A percentile compares a stretch with the other conserved stretches of the same genome.
Evolutionary conservation across 2,888 invertebrate species (phyloP).

Genomic region (Tipula confusa): DNA sequence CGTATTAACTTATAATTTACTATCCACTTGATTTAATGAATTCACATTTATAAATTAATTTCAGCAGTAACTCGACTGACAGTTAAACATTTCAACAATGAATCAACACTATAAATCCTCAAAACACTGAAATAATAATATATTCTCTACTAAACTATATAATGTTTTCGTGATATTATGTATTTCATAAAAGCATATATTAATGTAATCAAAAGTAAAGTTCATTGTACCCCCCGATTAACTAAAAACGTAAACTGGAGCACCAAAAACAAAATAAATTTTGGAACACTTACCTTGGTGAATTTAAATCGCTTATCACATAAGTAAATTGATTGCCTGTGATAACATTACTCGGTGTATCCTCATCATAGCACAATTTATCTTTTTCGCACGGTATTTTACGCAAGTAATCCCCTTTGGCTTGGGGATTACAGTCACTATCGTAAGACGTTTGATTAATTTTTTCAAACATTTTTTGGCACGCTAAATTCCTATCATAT

Average conservation of each 20-base stretch:
- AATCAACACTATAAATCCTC: too few species aligned
- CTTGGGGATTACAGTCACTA: slow-evolving; percentile 64
- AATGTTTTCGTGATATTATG: background rate
- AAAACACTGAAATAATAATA: too few species aligned
- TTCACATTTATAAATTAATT: too few species aligned
- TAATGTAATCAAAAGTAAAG: background rate
- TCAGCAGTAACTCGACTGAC: too few species aligned
- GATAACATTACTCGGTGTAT: slow-evolving; percentile 77
- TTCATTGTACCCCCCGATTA: background rate
- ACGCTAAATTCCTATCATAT: slow-evolving; percentile 66
- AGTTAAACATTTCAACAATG: too few species aligned
- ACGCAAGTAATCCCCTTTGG: slow-evolving; percentile 72
- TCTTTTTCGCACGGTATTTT: slow-evolving; percentile 77
- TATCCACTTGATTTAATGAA: too few species aligned
- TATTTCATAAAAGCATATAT: background rate
- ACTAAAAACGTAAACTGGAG: background rate
- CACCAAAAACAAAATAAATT: background rate
- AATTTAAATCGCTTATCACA: slow-evolving; percentile 80
- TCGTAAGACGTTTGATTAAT: slow-evolving; percentile 81
- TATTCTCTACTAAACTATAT: too few species aligned
- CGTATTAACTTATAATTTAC: too few species aligned
- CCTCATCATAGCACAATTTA: slow-evolving; percentile 80
- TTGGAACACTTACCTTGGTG: slow-evolving; percentile 76
- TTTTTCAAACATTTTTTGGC: slow-evolving; percentile 80
- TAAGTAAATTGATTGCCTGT: slow-evolving; percentile 90